Base-by-base conservation (phyloP, 2,797 vertebrate species). In the Aplochiton taeniatus region DNA sequence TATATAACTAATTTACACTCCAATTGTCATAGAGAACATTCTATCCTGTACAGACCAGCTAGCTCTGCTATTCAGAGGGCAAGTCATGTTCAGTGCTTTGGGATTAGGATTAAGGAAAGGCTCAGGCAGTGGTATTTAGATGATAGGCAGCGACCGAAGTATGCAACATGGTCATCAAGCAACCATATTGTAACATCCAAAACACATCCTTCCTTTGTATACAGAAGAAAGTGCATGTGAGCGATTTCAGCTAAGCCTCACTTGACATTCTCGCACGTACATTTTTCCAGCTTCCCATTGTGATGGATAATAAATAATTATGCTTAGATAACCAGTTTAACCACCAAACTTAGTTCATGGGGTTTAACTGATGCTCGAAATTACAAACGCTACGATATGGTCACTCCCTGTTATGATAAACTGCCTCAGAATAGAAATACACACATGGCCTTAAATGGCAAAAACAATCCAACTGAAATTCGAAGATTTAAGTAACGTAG, bases 41-140 rank as follows among this genome's bases (percentile, higher is more conserved):
- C 46, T 50, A 14, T 20, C n/a, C 45, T 44, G 14, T 52, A 14
- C 41, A 11, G 43, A 8, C 58, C 58, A 71, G 50, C 52, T 54
- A 57, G 31, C 14, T 48, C 45, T 45, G 48, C 54, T 47, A 45
- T 53, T 17, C 18, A 60, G 44, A 43, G 58, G 44, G 49, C 51
- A 61, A 59, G 48, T 55, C 63, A 50, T 19, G n/a, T 51, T 52
- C 68, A 31, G 55, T 14, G 57, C 61, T 58, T 18, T 0, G 57
- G 64, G 69, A 77, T 75, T 75, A 69, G 65, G 72, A 73, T 76
- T 64, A 77, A 7, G 31, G 10, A 12, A 10, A 18, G 43, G 65
- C 54, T 66, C 61, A 57, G 42, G 13, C 14, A 19, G 46, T 16
- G 60, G 20, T 8, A 41, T 9, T 14, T 31, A 31, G 31, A 31